Conservation (phyloP, 2,113 vertebrate species). For the Tyrannus savana region DNA sequence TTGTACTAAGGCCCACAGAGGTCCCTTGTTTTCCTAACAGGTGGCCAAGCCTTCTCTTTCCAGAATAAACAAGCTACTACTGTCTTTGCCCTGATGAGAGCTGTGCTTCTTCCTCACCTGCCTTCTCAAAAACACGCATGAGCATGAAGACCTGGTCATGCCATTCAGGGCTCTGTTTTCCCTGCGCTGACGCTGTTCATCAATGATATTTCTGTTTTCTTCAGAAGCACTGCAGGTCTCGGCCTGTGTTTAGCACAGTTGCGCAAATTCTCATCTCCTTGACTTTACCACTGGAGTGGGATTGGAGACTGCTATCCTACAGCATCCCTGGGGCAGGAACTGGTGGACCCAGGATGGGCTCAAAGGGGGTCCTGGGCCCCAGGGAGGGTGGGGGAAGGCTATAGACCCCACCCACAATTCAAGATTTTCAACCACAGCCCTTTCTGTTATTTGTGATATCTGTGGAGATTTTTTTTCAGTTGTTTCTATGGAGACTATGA, state of each 20-base stretch:
- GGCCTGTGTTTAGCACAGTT: background rate
- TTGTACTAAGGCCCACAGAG: background rate
- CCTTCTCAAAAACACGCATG: background rate
- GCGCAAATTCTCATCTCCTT: background rate
- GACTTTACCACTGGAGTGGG: background rate
- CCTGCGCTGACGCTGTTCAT: background rate
- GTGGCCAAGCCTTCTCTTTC: background rate
- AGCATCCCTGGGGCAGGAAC: background rate
- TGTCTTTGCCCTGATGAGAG: background rate
- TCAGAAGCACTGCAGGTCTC: background rate
- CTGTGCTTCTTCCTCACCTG: background rate
- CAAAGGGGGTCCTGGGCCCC: background rate
- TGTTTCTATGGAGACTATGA: conserved; percentile 46
- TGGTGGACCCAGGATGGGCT: background rate
- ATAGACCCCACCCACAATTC: background rate
- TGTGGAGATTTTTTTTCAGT: background rate
- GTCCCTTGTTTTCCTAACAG: background rate
- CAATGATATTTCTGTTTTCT: background rate
- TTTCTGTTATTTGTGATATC: background rate
- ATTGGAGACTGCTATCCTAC: fast-evolving
- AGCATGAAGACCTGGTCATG: fast-evolving
- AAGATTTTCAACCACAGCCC: background rate
- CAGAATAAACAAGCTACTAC: background rate
- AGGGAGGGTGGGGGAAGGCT: background rate
- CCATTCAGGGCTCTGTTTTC: background rate